Evolutionary conservation across 1,140 invertebrate species (phyloP).

Genomic region (Cydia pomonella): DNA sequence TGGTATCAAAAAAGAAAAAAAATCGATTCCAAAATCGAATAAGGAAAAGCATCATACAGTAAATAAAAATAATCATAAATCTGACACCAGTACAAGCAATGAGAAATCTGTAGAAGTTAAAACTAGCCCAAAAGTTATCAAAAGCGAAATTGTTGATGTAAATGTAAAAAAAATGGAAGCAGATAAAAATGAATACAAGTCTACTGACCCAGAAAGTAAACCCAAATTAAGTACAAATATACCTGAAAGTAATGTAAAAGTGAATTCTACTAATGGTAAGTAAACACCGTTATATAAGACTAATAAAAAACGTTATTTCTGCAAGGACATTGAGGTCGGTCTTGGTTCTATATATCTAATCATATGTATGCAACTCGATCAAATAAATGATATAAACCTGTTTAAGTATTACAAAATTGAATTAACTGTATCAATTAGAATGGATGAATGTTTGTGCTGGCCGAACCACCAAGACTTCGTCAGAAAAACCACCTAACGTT

Average conservation of each 20-base stretch:
- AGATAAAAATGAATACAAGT: background rate
- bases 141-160: background rate
- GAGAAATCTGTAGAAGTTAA: slow-evolving; percentile 37
- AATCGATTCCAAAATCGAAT: slow-evolving; percentile 34
- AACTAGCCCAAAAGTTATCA: slow-evolving; percentile 34
- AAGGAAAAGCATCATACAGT: slow-evolving; percentile 42
- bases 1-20: slow-evolving; percentile 41
- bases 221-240: background rate
- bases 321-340: too few relatives aligned
- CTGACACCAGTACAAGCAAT: slow-evolving; percentile 34
- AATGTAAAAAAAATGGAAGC: slow-evolving; percentile 2
- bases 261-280: background rate
- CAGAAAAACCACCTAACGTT: too few relatives aligned
- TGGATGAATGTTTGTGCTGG: too few relatives aligned
- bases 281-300: background rate
- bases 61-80: slow-evolving; percentile 43
- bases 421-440: too few relatives aligned
- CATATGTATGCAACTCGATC: too few relatives aligned
- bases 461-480: too few relatives aligned
- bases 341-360: too few relatives aligned
- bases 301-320: background rate
- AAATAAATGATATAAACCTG: too few relatives aligned
- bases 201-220: background rate
- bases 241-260: background rate
- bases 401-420: too few relatives aligned